A percentile compares a stretch with the other conserved stretches of the same genome.
Evolutionary conservation across 1,140 invertebrate genomes (phyloP).

Genomic region (Pogonomyrmex californicus): DNA sequence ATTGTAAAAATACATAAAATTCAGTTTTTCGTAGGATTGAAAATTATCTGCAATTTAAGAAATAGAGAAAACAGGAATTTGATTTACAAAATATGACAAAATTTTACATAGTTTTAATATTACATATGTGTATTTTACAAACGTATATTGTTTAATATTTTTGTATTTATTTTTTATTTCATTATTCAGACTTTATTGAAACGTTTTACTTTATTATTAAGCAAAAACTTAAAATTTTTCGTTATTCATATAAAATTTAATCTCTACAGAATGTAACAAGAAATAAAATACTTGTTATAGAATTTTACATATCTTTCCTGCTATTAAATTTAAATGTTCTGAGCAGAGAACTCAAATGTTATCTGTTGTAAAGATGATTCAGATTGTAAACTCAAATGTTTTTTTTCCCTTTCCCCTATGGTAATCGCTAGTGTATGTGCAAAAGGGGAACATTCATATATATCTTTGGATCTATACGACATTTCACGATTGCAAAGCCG

Average conservation of each 20-base stretch:
- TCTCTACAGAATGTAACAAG: background rate
- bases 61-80: background rate
- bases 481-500: constrained; percentile 34
- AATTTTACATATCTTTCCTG: background rate
- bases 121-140: background rate
- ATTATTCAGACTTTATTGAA: background rate
- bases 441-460: constrained; percentile 5
- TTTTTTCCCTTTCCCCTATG: constrained; percentile 13
- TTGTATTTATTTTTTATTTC: background rate
- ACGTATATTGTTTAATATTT: background rate
- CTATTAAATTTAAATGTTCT: background rate
- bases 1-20: background rate
- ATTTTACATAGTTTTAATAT: background rate
- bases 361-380: constrained; percentile 20
- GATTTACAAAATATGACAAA: background rate
- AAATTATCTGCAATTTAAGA: background rate
- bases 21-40: background rate
- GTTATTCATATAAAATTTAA: background rate
- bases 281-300: background rate
- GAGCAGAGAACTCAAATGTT: background rate
- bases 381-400: constrained; percentile 34
- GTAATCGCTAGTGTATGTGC: constrained; percentile 27
- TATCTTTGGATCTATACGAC: constrained; percentile 24
- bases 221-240: background rate
- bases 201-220: background rate